Conservation (phyloP, 2,797 vertebrate species). For the Tympanoctomys barrerae region DNA sequence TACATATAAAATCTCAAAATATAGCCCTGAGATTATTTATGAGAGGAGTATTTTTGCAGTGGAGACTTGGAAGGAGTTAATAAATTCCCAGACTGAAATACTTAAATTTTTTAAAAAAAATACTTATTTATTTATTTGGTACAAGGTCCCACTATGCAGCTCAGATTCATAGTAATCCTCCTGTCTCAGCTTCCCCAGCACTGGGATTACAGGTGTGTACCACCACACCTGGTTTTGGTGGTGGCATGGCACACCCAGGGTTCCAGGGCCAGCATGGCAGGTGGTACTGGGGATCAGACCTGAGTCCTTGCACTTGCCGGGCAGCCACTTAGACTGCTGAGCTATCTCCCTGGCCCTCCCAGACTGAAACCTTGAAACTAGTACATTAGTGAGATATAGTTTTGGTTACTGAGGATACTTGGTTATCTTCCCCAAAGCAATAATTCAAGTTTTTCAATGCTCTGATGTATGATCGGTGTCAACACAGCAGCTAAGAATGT, state of each 20-base stretch:
- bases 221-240: too few relatives aligned
- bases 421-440: slow-evolving; percentile 32
- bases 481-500: slow-evolving; percentile 11
- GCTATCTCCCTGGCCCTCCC: neutral
- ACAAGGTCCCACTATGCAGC: too few relatives aligned
- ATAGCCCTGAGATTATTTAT: neutral
- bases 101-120: neutral
- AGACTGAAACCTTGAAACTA: slow-evolving; percentile 29
- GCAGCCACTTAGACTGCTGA: too few relatives aligned
- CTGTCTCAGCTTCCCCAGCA: too few relatives aligned
- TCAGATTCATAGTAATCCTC: too few relatives aligned
- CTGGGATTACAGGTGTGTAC: too few relatives aligned
- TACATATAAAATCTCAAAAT: slow-evolving; percentile 24
- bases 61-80: slow-evolving; percentile 25
- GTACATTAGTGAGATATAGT: neutral
- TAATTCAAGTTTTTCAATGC: slow-evolving; percentile 39
- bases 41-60: neutral
- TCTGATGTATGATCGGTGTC: neutral
- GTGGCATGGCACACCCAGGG: too few relatives aligned
- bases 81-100: slow-evolving; percentile 41
- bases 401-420: slow-evolving; percentile 34
- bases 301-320: too few relatives aligned
- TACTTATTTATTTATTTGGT: too few relatives aligned
- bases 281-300: too few relatives aligned
- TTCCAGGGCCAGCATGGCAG: too few relatives aligned